These are phyloP conservation scores for Ceyx melanurus DNA, from an alignment of 2,113 vertebrate genomes.

Conservation along the genomic window DNA sequence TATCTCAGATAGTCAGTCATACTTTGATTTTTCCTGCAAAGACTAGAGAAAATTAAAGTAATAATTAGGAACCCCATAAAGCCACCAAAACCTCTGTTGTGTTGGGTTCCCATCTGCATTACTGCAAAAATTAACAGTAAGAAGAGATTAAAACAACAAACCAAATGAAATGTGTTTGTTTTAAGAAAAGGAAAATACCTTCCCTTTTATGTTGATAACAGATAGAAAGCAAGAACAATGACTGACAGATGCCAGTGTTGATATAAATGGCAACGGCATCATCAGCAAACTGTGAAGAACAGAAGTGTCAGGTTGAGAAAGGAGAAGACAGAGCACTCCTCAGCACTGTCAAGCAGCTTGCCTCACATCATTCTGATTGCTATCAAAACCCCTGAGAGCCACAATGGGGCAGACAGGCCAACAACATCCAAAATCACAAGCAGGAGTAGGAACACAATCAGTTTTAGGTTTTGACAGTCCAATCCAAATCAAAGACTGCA, in stretches of 20 bases:
- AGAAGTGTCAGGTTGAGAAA: constrained; percentile 21
- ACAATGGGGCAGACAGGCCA: background rate
- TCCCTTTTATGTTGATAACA: background rate
- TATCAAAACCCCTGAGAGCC: background rate
- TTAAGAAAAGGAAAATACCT: background rate
- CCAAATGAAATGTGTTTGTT: background rate
- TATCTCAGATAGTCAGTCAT: background rate
- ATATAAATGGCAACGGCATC: constrained; percentile 2
- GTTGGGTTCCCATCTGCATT: background rate
- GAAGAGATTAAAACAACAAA: background rate
- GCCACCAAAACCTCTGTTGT: background rate
- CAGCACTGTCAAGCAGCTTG: background rate
- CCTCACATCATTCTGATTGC: background rate
- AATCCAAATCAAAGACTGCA: background rate
- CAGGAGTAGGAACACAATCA: background rate
- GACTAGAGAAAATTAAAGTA: background rate
- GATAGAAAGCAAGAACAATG: background rate
- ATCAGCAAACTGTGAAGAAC: constrained; percentile 6
- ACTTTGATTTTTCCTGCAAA: background rate
- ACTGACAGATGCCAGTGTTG: background rate
- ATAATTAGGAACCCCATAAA: background rate
- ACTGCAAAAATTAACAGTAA: background rate
- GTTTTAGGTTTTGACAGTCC: background rate
- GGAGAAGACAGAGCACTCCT: constrained; percentile 6
- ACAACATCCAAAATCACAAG: background rate